Base-by-base conservation (phyloP, 1,140 invertebrate species). In the Eriosoma lanigerum region DNA sequence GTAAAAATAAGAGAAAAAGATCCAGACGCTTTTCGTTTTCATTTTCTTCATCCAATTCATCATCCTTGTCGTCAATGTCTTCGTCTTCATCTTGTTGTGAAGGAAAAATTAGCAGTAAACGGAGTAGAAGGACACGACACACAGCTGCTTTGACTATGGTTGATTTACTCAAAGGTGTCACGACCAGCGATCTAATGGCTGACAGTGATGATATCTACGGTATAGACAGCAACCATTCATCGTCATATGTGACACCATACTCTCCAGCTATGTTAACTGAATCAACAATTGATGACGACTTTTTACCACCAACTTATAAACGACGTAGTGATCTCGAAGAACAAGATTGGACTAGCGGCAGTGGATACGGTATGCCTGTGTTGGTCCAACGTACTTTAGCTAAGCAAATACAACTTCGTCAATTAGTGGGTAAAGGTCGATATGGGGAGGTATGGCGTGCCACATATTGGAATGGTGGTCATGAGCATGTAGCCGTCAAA, bases 381-480 rank as follows among this genome's bases (percentile, higher is more conserved):
- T 84, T 95, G 4, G 91, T 94, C 68, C 93, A 94, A 85, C 87
- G 93, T 38, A 94, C 92, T 0, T 84, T 95, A 66, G 93, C 93
- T 1, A 93, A 94, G 83, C 91, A 92, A 85, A 91, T 93, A 50
- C 89, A 90, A 0, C 85, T 94, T 9, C 86, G 89, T 1, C 92
- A 94, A 82, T 91, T 92, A 83, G 93, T 97, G 80, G 94, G 94
- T 1, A 93, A 92, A 84, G 94, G 94, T 1, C 89, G 94, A 60
- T 95, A 93, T 84, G 94, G 94, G 1, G 94, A 96, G 86, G 94
- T 97, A 0, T 97, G 94, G 93, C 87, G 91, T 62, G 95, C 93
- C 3, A 87, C 91, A 38, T 72, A 72, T 21, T 96, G 93, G 93
- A 91, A 94, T 82, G 75, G 75, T 1, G 68, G 68, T 32, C 93